These are phyloP conservation scores for Rhinoraja longicauda DNA, from an alignment of 2,797 vertebrate species.

Conservation along the genomic window DNA sequence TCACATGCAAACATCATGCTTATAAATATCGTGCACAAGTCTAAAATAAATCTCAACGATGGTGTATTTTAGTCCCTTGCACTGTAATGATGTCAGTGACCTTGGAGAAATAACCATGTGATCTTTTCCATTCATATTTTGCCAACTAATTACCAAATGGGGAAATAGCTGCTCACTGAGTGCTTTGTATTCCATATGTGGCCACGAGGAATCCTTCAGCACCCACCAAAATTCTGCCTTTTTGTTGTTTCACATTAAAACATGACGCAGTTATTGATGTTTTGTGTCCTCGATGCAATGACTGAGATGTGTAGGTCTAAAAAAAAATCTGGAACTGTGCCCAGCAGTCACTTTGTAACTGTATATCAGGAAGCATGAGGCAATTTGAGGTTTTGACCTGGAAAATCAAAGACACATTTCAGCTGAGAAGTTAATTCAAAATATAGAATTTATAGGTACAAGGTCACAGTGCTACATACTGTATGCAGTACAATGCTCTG, in stretches of 20 bases:
- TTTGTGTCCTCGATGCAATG: slow-evolving; percentile 45
- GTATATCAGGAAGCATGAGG: slow-evolving; percentile 40
- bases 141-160: slow-evolving; percentile 50
- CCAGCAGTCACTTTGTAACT: slow-evolving; percentile 39
- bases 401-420: slow-evolving; percentile 19
- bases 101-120: slow-evolving; percentile 53
- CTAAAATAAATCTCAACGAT: slow-evolving; percentile 54
- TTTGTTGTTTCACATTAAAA: slow-evolving; percentile 45
- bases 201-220: slow-evolving; percentile 43
- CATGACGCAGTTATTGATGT: slow-evolving; percentile 47
- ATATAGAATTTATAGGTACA: slow-evolving; percentile 25
- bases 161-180: slow-evolving; percentile 45
- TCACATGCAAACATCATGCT: slow-evolving; percentile 58
- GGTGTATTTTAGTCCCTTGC: slow-evolving; percentile 59
- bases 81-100: slow-evolving; percentile 48
- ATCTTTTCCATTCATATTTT: slow-evolving; percentile 47
- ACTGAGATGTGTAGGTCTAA: slow-evolving; percentile 41
- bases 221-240: slow-evolving; percentile 37
- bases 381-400: slow-evolving; percentile 19
- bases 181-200: slow-evolving; percentile 45
- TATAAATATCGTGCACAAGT: slow-evolving; percentile 50
- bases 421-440: slow-evolving; percentile 40
- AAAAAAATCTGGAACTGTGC: slow-evolving; percentile 29
- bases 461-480: slow-evolving; percentile 24
- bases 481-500: slow-evolving; percentile 18